Conservation (phyloP, 2,113 vertebrate genomes). For the Tinamus guttatus region DNA sequence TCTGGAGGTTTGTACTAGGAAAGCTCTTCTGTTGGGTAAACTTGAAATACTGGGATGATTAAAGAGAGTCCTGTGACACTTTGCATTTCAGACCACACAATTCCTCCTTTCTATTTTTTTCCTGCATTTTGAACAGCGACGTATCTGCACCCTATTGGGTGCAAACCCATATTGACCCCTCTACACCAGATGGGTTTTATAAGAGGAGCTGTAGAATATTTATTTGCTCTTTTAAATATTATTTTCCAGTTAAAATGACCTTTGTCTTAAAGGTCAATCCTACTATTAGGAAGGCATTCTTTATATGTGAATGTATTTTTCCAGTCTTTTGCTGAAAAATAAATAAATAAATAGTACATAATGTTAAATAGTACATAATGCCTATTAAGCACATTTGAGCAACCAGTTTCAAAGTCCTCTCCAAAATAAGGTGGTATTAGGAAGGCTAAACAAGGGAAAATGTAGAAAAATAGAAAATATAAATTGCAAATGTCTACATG, state of each 20-base stretch:
- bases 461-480: not conserved
- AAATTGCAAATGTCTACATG: not conserved
- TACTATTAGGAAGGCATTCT: not conserved
- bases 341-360: not conserved
- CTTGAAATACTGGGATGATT: accelerated
- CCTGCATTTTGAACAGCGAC: not conserved
- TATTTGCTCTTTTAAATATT: not conserved
- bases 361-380: too few species aligned
- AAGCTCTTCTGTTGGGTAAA: not conserved
- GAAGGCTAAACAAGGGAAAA: not conserved
- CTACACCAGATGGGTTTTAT: not conserved
- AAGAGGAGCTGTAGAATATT: not conserved
- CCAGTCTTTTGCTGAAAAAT: not conserved
- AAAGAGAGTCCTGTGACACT: not conserved
- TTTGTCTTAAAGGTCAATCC: not conserved
- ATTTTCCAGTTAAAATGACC: not conserved
- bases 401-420: not conserved
- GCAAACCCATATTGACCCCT: not conserved
- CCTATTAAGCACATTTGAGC: not conserved
- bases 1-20: accelerated
- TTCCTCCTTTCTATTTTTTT: not conserved
- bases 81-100: not conserved
- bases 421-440: not conserved
- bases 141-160: not conserved
- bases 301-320: not conserved